Evolutionary conservation across 2,888 invertebrate species (phyloP), one percentile per base, ranked within the genome.

Genomic region (Oithona nana): DNA sequence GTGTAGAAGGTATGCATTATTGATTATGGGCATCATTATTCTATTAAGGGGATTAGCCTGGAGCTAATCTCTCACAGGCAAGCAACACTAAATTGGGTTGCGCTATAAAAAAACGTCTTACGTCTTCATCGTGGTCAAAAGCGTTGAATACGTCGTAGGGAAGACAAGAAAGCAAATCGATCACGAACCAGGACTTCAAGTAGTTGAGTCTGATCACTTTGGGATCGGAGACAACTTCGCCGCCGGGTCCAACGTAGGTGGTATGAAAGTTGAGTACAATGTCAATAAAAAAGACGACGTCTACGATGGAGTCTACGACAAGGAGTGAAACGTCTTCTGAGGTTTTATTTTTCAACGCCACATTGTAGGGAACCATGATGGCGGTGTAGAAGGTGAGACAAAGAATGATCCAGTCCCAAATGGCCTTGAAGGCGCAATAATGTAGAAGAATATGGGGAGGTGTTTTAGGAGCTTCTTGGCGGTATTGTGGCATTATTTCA

Each of bases 91-190:
- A n/a, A n/a, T n/a, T n/a, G n/a, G n/a, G n/a, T n/a, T n/a, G n/a
- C n/a, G n/a, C n/a, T n/a, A n/a, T n/a, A n/a, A n/a, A n/a, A n/a
- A n/a, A n/a, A 6, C n/a, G 24, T 81, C 83, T 82, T 76, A 84
- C 83, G 74, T 89, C 95, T 79, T 97, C 95, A 75, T 94, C 95
- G 75, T 95, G 92, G 77, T 97, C 97, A 79, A 98, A 98, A 69
- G 97, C 97, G 77, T 98, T 98, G 83, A 98, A 98, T 71, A 98
- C 95, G 78, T 98, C 98, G 77, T 98, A 98, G 67, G 98, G 98
- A 76, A 98, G 82, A 77, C 98, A 99, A 71, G 95, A 95, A 68
- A 98, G 82, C 72, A 99, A 81, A 77, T 98, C 98, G 73, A 98
- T 95, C 71, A 98, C 85, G 78, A 98, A 98, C 98, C 98, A 99